A percentile compares a stretch with the other conserved stretches of the same genome.
These are phyloP conservation scores for Turritopsis dohrnii DNA, from an alignment of 30 jellyfish, hydroid and myxozoan species.

Conservation along the genomic window DNA sequence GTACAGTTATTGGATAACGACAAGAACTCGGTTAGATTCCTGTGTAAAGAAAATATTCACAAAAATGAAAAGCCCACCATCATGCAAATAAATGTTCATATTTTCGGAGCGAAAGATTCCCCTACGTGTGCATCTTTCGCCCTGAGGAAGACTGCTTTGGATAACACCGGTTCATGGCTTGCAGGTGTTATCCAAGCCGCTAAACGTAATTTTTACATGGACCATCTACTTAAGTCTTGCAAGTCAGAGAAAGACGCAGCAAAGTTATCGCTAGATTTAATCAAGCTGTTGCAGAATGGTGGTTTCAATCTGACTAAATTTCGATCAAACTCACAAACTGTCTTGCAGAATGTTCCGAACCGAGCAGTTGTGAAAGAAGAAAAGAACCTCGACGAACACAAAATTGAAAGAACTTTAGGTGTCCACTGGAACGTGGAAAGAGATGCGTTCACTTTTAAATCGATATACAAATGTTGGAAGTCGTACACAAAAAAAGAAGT, in stretches of 20 bases:
- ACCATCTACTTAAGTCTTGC: background rate
- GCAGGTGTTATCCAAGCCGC: background rate
- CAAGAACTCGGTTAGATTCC: background rate
- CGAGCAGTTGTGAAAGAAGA: background rate
- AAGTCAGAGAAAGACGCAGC: background rate
- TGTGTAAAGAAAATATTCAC: background rate
- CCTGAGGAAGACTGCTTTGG: background rate
- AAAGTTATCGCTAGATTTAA: background rate
- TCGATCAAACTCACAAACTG: background rate
- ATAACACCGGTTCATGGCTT: background rate
- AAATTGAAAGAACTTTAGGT: background rate
- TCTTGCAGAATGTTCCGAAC: background rate
- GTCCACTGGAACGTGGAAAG: background rate
- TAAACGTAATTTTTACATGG: background rate
- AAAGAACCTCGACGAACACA: background rate
- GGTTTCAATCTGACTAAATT: too few species aligned
- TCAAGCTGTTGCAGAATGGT: background rate
- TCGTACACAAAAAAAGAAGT: background rate
- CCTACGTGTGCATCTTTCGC: background rate
- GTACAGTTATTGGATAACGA: constrained; percentile 14
- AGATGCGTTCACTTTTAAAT: background rate
- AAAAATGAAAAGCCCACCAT: background rate
- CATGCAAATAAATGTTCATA: background rate
- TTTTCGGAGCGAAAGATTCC: background rate
- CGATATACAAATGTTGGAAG: background rate